phyloP scores from a whole-genome alignment of 2,888 invertebrate species.

The Falcaria lacertinaria region DNA sequence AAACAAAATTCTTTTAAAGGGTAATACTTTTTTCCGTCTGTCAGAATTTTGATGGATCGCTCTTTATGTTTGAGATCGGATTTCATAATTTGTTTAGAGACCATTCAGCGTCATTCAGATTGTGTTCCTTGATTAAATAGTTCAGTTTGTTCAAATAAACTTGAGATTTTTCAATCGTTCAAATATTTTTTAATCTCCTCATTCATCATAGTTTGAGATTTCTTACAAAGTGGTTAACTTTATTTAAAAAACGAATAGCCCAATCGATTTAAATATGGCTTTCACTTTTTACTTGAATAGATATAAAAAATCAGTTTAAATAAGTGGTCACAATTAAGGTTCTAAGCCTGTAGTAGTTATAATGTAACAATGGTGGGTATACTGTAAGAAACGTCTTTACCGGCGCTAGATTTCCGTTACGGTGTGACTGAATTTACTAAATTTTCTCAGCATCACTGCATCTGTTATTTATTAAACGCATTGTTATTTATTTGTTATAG shows the following conservation, averaged over 20 bases:
- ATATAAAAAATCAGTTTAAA: too few species aligned
- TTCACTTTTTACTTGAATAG: too few species aligned
- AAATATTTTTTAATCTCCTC: not conserved
- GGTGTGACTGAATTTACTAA: too few species aligned
- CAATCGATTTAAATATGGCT: not conserved
- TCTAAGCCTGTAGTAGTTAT: too few species aligned
- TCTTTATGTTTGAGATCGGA: conserved; percentile 49
- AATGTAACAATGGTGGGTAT: too few species aligned
- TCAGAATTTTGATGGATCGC: conserved; percentile 70
- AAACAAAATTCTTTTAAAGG: conserved; percentile 32
- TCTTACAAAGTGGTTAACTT: not conserved
- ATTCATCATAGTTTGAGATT: not conserved
- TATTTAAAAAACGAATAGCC: not conserved
- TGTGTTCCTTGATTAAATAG: conserved; percentile 66
- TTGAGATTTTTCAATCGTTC: conserved; percentile 2
- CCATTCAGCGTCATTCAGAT: conserved; percentile 53
- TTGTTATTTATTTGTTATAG: too few species aligned
- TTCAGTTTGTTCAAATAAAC: conserved; percentile 36
- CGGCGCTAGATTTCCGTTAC: too few species aligned
- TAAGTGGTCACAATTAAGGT: too few species aligned
- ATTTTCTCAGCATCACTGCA: too few species aligned
- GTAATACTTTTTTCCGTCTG: conserved; percentile 51
- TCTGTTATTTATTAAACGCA: too few species aligned
- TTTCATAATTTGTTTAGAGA: conserved; percentile 72
- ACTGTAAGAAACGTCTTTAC: too few species aligned